phyloP scores from a whole-genome alignment of 2,113 vertebrate genomes.

The Poeciliopsis turrubarensis region DNA sequence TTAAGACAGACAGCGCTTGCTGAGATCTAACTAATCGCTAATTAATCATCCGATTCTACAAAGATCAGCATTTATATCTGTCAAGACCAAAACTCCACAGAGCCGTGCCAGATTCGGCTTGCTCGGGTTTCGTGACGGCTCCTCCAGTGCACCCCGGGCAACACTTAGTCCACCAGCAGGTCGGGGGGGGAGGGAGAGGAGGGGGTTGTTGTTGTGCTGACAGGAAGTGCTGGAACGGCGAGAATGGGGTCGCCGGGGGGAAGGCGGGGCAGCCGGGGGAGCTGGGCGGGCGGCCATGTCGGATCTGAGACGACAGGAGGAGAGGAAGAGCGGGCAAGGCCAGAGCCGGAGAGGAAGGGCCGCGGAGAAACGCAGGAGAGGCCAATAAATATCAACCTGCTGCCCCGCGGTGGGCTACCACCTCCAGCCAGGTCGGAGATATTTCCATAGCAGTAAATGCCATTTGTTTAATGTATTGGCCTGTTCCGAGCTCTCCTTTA shows the following conservation, averaged over 20 bases:
- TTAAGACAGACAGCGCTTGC: not conserved
- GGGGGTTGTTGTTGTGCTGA: constrained; percentile 4
- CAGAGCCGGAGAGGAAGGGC: constrained; percentile 26
- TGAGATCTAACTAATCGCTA: constrained; percentile 14
- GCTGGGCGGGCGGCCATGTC: constrained; percentile 44
- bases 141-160: constrained; percentile 9
- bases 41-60: constrained; percentile 29
- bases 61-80: constrained; percentile 9
- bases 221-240: constrained; percentile 39
- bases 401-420: constrained; percentile 69
- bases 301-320: constrained; percentile 47
- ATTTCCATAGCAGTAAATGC: constrained; percentile 76
- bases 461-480: constrained; percentile 77
- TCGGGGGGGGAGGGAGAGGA: not conserved
- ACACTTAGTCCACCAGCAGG: constrained; percentile 36
- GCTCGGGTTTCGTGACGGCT: constrained; percentile 11
- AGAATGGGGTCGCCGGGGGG: constrained; percentile 12
- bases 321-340: constrained; percentile 32
- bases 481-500: constrained; percentile 72
- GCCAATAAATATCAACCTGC: constrained; percentile 72
- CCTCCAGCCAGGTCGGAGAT: constrained; percentile 74
- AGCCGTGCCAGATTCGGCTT: constrained; percentile 5
- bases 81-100: constrained; percentile 1
- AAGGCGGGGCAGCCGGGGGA: constrained; percentile 15
- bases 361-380: constrained; percentile 46